Conservation (phyloP, 2,888 invertebrate genomes). For the Drosophila fulvimacula region DNA sequence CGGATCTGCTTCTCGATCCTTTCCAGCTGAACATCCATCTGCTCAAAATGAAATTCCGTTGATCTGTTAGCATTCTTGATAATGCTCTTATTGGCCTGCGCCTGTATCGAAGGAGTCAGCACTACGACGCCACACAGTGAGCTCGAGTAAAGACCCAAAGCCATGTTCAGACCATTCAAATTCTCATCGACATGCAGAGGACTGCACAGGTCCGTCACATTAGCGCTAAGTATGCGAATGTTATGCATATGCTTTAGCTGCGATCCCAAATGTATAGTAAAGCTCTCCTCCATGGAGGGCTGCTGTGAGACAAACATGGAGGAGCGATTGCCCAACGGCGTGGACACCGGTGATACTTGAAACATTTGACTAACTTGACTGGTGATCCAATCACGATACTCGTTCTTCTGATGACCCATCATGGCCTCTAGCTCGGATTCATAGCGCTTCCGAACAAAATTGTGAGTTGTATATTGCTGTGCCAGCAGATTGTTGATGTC, state of each 20-base stretch:
- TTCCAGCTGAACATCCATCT: constrained; percentile 91
- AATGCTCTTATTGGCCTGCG: constrained; percentile 83
- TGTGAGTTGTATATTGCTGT: constrained; percentile 92
- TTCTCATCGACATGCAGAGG: constrained; percentile 86
- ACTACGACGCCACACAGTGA: constrained; percentile 95
- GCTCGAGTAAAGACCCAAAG: constrained; percentile 96
- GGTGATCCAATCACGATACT: constrained; percentile 95
- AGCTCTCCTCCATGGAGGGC: constrained; percentile 93
- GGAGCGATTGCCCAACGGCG: constrained; percentile 84
- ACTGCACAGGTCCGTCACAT: constrained; percentile 92
- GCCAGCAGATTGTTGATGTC: constrained; percentile 94
- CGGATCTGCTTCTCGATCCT: constrained; percentile 87
- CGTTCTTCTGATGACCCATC: constrained; percentile 92
- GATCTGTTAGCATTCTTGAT: constrained; percentile 86
- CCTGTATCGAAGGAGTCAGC: constrained; percentile 86
- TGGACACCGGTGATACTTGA: constrained; percentile 80
- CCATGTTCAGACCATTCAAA: constrained; percentile 91
- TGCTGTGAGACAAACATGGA: constrained; percentile 85
- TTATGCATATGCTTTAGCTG: constrained; percentile 99
- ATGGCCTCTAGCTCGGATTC: constrained; percentile 93
- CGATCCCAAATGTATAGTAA: constrained; percentile 98
- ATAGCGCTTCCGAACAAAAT: constrained; percentile 93
- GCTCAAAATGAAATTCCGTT: constrained; percentile 96
- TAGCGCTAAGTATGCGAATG: constrained; percentile 94
- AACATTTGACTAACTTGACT: constrained; percentile 84